Percentiles rank a stretch among this genome's conserved stretches.
phyloP scores from a whole-genome alignment of 2,113 vertebrate genomes.

The Aramus guarauna region DNA sequence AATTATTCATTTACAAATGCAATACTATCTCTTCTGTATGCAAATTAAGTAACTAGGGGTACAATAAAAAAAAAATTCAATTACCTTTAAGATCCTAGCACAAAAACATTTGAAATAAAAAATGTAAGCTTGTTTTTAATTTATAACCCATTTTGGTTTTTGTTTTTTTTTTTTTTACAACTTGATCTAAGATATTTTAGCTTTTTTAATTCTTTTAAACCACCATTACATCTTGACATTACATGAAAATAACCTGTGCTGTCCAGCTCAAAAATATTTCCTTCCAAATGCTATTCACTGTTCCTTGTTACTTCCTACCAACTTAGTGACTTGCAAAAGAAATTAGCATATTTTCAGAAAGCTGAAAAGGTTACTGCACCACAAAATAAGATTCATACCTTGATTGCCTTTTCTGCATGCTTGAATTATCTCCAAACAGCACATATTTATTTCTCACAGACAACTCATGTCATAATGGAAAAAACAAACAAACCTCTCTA shows the following conservation, averaged over 20 bases:
- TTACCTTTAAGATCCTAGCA: background rate
- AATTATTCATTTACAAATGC: conserved; percentile 75
- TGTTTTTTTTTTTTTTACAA: background rate
- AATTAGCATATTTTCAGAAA: background rate
- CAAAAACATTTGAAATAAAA: background rate
- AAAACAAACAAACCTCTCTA: background rate
- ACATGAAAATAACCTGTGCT: background rate
- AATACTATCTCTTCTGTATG: conserved; percentile 56
- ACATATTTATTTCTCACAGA: background rate
- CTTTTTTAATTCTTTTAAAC: background rate
- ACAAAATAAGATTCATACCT: background rate
- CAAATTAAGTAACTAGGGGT: conserved; percentile 25
- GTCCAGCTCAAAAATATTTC: background rate
- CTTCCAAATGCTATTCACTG: background rate
- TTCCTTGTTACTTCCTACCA: background rate
- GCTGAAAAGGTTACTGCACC: background rate
- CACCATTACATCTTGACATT: background rate
- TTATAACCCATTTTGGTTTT: background rate
- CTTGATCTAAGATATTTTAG: background rate
- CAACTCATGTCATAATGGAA: background rate
- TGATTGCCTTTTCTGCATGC: background rate
- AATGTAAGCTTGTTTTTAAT: background rate
- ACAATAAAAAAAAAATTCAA: background rate
- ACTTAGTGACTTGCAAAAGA: background rate
- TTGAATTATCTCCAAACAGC: background rate